phyloP scores from a whole-genome alignment of 2,888 invertebrate genomes.

The Rhagium mordax region DNA sequence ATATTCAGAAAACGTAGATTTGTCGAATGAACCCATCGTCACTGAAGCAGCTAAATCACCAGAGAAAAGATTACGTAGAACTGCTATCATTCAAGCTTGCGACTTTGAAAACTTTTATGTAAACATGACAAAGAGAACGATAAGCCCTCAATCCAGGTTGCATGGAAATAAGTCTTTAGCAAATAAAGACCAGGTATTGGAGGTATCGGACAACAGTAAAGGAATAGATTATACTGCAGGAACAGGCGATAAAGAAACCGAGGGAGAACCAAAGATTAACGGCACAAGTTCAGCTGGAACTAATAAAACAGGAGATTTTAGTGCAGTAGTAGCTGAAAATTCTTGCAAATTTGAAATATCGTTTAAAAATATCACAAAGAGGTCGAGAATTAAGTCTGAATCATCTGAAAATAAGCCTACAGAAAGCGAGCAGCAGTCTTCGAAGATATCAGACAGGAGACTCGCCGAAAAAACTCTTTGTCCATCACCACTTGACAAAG shows the following conservation, averaged over 20 bases:
- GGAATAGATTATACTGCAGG: background rate
- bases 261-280: background rate
- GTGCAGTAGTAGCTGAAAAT: background rate
- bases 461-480: background rate
- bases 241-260: background rate
- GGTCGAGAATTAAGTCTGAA: background rate
- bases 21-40: background rate
- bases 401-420: background rate
- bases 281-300: no score
- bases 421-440: background rate
- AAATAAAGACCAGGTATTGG: background rate
- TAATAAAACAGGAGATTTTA: no score
- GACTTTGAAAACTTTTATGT: conserved; percentile 21
- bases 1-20: background rate
- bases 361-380: background rate
- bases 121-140: background rate
- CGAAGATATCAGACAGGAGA: background rate
- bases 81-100: background rate
- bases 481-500: background rate
- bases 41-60: background rate
- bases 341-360: background rate
- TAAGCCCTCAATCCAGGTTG: background rate
- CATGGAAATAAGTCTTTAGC: background rate
- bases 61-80: background rate
- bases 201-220: background rate